phyloP scores from a whole-genome alignment of 2,888 invertebrate genomes.

The Entomobrya proxima region DNA sequence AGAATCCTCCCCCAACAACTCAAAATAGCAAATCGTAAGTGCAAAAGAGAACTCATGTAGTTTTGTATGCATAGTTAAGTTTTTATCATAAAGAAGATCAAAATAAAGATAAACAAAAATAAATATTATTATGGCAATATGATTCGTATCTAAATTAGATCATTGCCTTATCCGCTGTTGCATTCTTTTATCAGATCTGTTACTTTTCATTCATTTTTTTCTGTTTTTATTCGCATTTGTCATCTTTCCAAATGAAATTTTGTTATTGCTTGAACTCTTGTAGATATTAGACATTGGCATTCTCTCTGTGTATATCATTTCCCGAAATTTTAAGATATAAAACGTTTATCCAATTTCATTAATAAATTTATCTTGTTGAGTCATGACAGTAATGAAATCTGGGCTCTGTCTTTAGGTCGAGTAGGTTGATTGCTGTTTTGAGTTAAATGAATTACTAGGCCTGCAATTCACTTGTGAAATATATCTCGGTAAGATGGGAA shows the following conservation, averaged over 20 bases:
- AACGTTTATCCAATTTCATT: background rate
- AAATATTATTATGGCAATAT: background rate
- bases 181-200: background rate
- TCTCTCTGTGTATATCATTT: background rate
- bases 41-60: no score
- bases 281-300: no score
- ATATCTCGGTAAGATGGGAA: slow-evolving; percentile 13
- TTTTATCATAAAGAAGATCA: background rate
- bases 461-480: background rate
- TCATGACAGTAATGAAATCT: background rate
- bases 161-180: background rate
- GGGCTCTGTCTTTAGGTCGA: background rate
- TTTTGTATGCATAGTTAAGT: no score
- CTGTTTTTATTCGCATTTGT: background rate
- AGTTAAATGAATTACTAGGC: slow-evolving; percentile 18
- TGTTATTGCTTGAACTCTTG: no score
- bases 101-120: no score
- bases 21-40: no score
- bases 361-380: background rate
- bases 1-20: background rate
- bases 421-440: background rate
- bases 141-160: background rate
- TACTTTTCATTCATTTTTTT: background rate
- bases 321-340: background rate
- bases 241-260: no score